These are phyloP conservation scores for Altica lythri DNA, from an alignment of 2,888 invertebrate genomes.

Conservation along the genomic window DNA sequence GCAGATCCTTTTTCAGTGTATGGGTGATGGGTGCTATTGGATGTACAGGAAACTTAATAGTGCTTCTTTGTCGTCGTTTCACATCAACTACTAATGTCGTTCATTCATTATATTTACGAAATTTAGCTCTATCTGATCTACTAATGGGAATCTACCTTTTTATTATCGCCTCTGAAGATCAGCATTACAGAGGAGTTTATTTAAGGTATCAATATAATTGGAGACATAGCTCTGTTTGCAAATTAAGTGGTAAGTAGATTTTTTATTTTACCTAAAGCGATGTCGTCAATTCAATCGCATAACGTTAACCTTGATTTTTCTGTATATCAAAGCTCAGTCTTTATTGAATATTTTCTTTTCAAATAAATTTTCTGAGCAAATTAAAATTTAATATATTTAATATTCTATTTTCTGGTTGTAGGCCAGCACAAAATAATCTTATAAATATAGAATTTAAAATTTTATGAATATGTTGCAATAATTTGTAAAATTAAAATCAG, in stretches of 20 bases:
- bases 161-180: constrained; percentile 63
- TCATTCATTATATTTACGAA: constrained; percentile 66
- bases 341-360: no score
- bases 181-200: constrained; percentile 61
- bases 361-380: no score
- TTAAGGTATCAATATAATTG: constrained; percentile 63
- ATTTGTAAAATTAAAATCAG: no score
- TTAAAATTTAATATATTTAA: no score
- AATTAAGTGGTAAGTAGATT: constrained; percentile 59
- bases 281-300: no score
- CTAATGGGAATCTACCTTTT: constrained; percentile 68
- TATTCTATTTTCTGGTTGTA: no score
- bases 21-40: constrained; percentile 67
- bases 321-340: no score
- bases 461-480: no score
- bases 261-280: background rate
- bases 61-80: constrained; percentile 61
- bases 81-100: constrained; percentile 63
- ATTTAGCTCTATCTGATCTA: constrained; percentile 66
- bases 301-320: no score
- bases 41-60: constrained; percentile 63
- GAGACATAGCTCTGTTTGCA: constrained; percentile 63
- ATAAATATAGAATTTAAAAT: no score
- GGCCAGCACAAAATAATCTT: no score
- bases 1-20: constrained; percentile 55